Evolutionary conservation across 1,140 invertebrate genomes (phyloP).

Genomic region (Achatina immaculata): DNA sequence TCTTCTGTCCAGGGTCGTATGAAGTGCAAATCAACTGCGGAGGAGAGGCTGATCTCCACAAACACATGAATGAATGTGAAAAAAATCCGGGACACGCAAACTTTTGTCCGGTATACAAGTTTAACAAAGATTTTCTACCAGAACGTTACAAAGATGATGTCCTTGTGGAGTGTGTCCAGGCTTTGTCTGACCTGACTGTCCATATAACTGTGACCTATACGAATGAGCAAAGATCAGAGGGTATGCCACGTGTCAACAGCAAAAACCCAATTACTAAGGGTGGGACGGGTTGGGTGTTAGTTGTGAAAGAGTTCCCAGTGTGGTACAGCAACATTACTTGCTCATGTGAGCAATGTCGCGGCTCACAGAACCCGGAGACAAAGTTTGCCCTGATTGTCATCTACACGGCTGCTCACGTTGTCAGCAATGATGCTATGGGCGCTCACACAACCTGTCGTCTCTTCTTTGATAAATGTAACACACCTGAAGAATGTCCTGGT

Average conservation of each 20-base stretch:
- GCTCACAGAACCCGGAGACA: background rate
- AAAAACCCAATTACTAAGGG: background rate
- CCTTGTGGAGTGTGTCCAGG: background rate
- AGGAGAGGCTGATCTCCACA: slow-evolving; percentile 12
- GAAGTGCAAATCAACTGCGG: slow-evolving; percentile 3
- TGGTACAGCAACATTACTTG: background rate
- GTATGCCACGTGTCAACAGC: background rate
- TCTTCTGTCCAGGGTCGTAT: background rate
- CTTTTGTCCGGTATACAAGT: background rate
- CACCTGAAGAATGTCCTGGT: no score
- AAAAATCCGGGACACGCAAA: slow-evolving; percentile 23
- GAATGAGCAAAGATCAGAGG: background rate
- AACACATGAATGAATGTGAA: background rate
- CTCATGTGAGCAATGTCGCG: background rate
- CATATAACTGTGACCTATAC: background rate
- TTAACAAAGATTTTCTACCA: background rate
- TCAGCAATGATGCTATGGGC: background rate
- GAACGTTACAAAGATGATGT: background rate
- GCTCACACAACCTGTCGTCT: no score
- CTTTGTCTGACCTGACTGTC: slow-evolving; percentile 10
- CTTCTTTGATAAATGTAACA: no score
- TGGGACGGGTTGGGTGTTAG: background rate
- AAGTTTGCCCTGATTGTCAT: no score
- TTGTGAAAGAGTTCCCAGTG: background rate
- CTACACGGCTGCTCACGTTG: background rate